Percentiles rank a stretch among this genome's conserved stretches.
Conservation (phyloP, 2,797 vertebrate species). For the Enteromius thamalakanensis region DNA sequence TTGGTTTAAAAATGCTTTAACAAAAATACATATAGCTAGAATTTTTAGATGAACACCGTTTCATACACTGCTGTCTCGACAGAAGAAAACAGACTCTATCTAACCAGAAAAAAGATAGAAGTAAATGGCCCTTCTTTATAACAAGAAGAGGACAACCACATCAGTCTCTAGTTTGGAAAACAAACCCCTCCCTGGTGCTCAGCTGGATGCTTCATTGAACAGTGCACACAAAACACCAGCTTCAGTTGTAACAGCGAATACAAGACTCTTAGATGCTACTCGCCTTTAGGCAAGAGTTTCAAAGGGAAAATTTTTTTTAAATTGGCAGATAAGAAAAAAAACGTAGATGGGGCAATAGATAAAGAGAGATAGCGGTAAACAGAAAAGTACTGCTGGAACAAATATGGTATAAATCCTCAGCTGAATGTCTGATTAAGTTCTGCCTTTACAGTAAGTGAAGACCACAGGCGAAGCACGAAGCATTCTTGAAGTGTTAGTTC, state of each 20-base stretch:
- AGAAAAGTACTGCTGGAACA: neutral
- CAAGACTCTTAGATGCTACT: slow-evolving; percentile 11
- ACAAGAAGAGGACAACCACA: slow-evolving; percentile 16
- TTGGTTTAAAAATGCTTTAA: neutral
- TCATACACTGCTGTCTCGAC: neutral
- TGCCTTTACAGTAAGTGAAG: neutral
- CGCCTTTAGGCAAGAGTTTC: slow-evolving; percentile 19
- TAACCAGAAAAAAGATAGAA: slow-evolving; percentile 10
- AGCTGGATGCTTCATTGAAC: slow-evolving; percentile 34
- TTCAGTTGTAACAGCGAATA: neutral
- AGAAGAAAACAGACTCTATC: neutral
- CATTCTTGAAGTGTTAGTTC: neutral
- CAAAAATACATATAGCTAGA: neutral
- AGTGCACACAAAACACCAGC: slow-evolving; percentile 8
- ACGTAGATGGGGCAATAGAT: neutral
- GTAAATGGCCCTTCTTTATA: neutral
- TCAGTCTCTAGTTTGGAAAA: slow-evolving; percentile 23
- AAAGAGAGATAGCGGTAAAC: neutral
- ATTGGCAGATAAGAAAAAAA: neutral
- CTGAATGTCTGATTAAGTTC: slow-evolving; percentile 9
- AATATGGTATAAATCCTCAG: slow-evolving; percentile 4
- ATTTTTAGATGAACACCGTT: neutral
- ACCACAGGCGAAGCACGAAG: neutral
- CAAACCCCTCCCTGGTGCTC: slow-evolving; percentile 18
- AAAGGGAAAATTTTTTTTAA: no score